A percentile compares a stretch with the other conserved stretches of the same genome.
Evolutionary conservation across 1,140 invertebrate species (phyloP).

Genomic region (Zaprionus tsacasi): DNA sequence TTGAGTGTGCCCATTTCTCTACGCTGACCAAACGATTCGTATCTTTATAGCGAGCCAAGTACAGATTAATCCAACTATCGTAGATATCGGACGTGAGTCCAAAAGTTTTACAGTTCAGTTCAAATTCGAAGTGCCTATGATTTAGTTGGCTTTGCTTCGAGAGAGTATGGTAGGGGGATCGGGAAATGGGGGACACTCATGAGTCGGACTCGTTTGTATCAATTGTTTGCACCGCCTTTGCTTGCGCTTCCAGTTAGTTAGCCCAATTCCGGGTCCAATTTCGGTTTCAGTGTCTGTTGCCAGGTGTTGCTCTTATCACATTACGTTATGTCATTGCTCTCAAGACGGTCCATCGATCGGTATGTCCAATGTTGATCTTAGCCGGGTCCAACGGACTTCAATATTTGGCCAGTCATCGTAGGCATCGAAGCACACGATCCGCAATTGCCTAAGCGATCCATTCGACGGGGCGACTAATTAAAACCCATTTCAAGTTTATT

Average conservation of each 20-base stretch:
- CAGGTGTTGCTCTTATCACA: conserved; percentile 25
- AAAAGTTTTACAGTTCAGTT: conserved; percentile 12
- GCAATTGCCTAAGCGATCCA: conserved; percentile 30
- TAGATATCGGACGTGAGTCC: conserved; percentile 20
- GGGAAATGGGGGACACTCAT: not conserved
- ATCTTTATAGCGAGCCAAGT: conserved; percentile 23
- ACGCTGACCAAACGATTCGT: not conserved
- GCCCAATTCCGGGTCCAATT: not conserved
- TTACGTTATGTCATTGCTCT: conserved; percentile 58
- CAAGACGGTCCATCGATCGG: conserved; percentile 10
- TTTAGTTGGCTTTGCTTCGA: not conserved
- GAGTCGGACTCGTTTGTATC: not conserved
- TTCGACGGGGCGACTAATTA: conserved; percentile 72
- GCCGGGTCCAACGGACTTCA: conserved; percentile 34
- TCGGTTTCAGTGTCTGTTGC: conserved; percentile 16
- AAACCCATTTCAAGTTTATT: conserved; percentile 64
- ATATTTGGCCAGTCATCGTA: conserved; percentile 56
- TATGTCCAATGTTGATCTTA: conserved; percentile 56
- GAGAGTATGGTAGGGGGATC: not conserved
- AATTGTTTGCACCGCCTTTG: conserved; percentile 1
- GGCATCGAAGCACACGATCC: conserved; percentile 20
- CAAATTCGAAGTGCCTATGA: conserved; percentile 11
- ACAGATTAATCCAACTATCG: conserved; percentile 26
- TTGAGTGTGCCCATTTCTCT: conserved; percentile 3
- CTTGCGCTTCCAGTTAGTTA: conserved; percentile 25